Conservation (phyloP, 2,888 invertebrate genomes). For the Athalia rosae region DNA sequence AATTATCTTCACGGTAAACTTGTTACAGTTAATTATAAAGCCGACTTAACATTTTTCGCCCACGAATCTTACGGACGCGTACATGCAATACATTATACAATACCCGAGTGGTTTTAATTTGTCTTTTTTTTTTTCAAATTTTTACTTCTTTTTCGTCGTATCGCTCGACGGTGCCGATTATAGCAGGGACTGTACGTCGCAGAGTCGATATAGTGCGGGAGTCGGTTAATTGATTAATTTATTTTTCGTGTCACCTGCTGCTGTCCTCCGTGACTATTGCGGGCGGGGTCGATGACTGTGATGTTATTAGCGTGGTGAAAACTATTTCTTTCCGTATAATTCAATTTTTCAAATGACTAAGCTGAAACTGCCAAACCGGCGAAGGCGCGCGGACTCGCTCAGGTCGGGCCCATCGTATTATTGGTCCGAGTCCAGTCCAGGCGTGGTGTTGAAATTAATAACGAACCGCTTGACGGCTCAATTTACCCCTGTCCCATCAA, state of each 20-base stretch:
- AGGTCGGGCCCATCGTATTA: conserved; percentile 24
- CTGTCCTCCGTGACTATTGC: conserved; percentile 33
- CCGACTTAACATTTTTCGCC: background rate
- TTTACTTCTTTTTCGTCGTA: background rate
- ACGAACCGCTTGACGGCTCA: conserved; percentile 48
- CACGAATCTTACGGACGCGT: background rate
- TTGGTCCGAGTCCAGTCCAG: conserved; percentile 30
- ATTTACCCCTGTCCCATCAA: conserved; percentile 46
- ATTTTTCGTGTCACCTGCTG: conserved; percentile 40
- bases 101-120: background rate
- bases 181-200: background rate
- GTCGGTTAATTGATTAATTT: conserved; percentile 43
- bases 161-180: conserved; percentile 5
- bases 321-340: conserved; percentile 48
- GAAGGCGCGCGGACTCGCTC: background rate
- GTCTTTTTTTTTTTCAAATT: background rate
- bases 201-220: background rate
- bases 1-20: background rate
- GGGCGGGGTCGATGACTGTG: conserved; percentile 28
- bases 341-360: conserved; percentile 58
- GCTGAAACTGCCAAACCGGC: conserved; percentile 41
- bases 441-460: conserved; percentile 47
- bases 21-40: background rate
- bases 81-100: background rate
- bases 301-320: conserved; percentile 16